These are phyloP conservation scores for Protomyctophum bolini DNA, from an alignment of 2,113 vertebrate species.

Conservation along the genomic window DNA sequence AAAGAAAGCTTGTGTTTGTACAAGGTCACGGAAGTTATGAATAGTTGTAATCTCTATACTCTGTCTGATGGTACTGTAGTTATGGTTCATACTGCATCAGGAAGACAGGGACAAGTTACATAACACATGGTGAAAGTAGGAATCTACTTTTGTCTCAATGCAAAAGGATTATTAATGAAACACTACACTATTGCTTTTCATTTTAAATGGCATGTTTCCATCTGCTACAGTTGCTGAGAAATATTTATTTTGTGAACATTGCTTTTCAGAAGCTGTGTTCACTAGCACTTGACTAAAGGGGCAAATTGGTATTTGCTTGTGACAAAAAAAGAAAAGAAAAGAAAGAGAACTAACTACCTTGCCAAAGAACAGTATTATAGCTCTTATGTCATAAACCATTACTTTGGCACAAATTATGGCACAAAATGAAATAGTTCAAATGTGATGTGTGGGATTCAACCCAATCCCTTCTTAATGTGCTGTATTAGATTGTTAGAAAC, in stretches of 20 bases:
- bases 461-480: neutral
- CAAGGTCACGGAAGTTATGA: neutral
- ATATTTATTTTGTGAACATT: too few relatives aligned
- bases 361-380: conserved; percentile 27
- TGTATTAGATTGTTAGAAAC: neutral
- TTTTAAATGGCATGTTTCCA: too few relatives aligned
- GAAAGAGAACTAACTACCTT: neutral
- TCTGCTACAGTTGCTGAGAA: too few relatives aligned
- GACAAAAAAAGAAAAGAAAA: neutral
- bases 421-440: neutral
- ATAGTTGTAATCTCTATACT: neutral
- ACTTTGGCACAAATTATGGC: conserved; percentile 16
- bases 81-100: neutral
- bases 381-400: conserved; percentile 33
- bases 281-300: neutral
- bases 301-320: conserved; percentile 13
- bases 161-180: neutral
- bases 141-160: neutral
- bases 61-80: neutral
- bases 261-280: neutral
- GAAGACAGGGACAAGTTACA: neutral
- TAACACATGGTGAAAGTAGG: too few relatives aligned
- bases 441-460: neutral
- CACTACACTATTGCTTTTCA: too few relatives aligned
- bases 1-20: neutral